Evolutionary conservation across 2,888 invertebrate species (phyloP), one percentile per base, ranked within the genome.

Genomic region (Euzetes globulus): DNA sequence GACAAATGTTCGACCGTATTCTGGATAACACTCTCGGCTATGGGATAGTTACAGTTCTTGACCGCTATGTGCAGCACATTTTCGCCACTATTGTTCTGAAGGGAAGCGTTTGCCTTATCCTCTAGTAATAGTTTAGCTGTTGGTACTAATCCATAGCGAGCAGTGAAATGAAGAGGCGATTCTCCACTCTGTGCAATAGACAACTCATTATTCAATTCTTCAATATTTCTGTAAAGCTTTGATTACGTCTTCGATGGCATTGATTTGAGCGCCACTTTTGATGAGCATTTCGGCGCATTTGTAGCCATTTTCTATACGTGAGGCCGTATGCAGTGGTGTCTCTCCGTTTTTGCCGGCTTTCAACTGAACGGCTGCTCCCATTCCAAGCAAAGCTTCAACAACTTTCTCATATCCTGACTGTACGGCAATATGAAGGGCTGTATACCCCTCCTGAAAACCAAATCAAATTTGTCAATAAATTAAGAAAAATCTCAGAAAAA

Each of bases 291-390:
- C 87, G 5, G 96, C 97, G 84, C 98, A 98, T 80, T 90, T 88
- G 81, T 93, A 91, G 4, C 92, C 93, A 80, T 92, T 95, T 80
- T 89, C 89, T 75, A 94, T 92, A 78, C 95, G 86, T 0, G 96
- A 93, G n/a, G 96, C 96, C 77, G 99, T 94, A 82, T 99, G 99
- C 47, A 99, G 85, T 0, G 99, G 94, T 0, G 99, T 98, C 84
- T 99, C 98, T 63, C 90, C 88, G 77, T 91, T 87, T 80, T 78
- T 76, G 72, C 80, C 79, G 17, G 90, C 90, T 81, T 94, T 88
- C 29, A 97, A 91, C 83, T 98, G 96, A 1, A 99, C 96, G 82
- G 96, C 94, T 1, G 98, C 98, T 25, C 99, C 99, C 81, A 91
- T 95, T 0, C 98, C 99, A 4, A 98, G 85, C 73, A 99, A 85